Percentiles rank a stretch among this genome's conserved stretches.
phyloP scores from a whole-genome alignment of 1,140 invertebrate genomes.

The Neodiprion pinetum region DNA sequence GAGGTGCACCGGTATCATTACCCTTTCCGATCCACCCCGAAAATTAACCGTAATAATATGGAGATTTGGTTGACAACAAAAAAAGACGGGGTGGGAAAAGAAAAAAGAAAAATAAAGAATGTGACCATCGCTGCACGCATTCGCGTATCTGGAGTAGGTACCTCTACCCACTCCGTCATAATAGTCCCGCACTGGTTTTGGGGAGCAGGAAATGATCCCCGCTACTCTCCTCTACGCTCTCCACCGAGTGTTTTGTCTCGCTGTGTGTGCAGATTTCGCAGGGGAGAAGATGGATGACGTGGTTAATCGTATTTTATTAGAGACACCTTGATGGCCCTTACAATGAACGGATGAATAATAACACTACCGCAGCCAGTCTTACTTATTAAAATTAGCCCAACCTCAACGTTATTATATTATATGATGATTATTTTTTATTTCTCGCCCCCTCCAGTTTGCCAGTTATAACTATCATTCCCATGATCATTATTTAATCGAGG shows the following conservation, averaged over 20 bases:
- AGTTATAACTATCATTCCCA: too few species aligned
- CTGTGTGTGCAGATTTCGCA: not conserved
- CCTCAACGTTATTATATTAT: constrained; percentile 12
- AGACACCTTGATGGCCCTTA: constrained; percentile 47
- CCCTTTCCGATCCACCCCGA: not conserved
- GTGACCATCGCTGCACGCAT: not conserved
- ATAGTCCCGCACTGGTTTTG: not conserved
- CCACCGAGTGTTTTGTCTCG: not conserved
- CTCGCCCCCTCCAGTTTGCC: too few species aligned
- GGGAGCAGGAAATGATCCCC: not conserved
- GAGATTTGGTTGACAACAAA: not conserved
- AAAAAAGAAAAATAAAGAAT: too few species aligned
- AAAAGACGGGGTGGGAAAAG: too few species aligned
- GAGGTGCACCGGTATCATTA: too few species aligned
- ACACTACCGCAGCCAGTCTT: constrained; percentile 36
- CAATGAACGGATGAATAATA: constrained; percentile 42
- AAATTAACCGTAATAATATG: constrained; percentile 8
- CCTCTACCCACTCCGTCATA: not conserved
- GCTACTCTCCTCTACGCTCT: not conserved
- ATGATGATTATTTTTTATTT: too few species aligned
- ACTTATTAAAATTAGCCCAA: constrained; percentile 43
- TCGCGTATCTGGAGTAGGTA: not conserved
- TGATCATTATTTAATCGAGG: too few species aligned
- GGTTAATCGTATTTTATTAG: constrained; percentile 51
- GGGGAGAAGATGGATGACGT: constrained; percentile 46